phyloP scores from a whole-genome alignment of 2,113 vertebrate genomes.

The Oreotrochilus melanogaster region DNA sequence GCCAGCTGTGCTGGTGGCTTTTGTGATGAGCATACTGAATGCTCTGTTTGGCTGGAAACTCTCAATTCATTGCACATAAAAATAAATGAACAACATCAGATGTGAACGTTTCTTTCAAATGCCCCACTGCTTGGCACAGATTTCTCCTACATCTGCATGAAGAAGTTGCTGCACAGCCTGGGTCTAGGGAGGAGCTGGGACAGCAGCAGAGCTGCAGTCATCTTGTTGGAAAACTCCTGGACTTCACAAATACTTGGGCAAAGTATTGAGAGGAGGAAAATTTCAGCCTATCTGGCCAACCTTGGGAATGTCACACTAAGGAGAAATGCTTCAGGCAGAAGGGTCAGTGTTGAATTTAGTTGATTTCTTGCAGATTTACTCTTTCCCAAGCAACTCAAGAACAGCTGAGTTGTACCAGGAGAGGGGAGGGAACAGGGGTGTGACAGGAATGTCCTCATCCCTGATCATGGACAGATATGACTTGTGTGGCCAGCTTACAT shows the following conservation, averaged over 20 bases:
- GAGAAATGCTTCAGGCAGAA: neutral
- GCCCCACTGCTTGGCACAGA: neutral
- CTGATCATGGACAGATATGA: neutral
- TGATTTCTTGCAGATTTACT: neutral
- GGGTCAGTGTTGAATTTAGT: neutral
- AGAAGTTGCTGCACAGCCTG: neutral
- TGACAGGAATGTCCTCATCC: neutral
- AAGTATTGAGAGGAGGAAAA: neutral
- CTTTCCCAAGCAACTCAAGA: neutral
- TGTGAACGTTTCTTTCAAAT: neutral
- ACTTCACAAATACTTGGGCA: neutral
- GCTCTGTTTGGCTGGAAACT: neutral
- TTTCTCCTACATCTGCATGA: neutral
- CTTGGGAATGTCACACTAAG: neutral
- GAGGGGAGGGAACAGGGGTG: neutral
- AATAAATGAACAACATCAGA: neutral
- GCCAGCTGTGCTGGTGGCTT: slow-evolving; percentile 21
- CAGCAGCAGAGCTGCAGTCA: neutral
- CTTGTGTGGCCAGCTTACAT: neutral
- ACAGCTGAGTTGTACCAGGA: neutral
- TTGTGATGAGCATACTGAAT: neutral
- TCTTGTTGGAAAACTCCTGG: neutral
- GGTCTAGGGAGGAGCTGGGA: neutral
- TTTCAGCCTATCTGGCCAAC: neutral
- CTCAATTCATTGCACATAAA: neutral